These are phyloP conservation scores for Drosophila parthenogenetica DNA, from an alignment of 2,888 invertebrate genomes.

Conservation along the genomic window DNA sequence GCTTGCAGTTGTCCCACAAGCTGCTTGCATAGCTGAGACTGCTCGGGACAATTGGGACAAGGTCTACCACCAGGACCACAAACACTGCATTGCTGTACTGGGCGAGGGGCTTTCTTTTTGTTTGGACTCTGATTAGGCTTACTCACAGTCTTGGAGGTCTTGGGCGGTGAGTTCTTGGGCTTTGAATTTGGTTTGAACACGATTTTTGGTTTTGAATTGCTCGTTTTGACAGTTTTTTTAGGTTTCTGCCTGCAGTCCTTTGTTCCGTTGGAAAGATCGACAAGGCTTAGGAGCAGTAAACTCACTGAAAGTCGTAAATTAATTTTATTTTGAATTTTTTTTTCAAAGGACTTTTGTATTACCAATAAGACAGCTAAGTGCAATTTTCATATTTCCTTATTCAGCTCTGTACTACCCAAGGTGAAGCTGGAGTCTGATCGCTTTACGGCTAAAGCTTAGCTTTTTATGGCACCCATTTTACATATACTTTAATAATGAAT, in stretches of 20 bases:
- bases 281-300: conserved; percentile 11
- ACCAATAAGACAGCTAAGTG: conserved; percentile 15
- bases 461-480: background rate
- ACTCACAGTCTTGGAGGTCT: background rate
- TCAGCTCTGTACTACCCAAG: conserved; percentile 1
- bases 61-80: background rate
- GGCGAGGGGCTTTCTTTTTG: background rate
- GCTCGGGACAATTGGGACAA: background rate
- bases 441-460: background rate
- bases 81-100: background rate
- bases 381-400: background rate
- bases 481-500: background rate
- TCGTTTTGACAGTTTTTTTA: background rate
- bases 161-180: background rate
- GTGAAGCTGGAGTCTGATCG: conserved; percentile 8
- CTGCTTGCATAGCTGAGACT: background rate
- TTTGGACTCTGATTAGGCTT: no score
- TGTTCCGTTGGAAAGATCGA: background rate
- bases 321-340: no score
- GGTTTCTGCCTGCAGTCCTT: background rate
- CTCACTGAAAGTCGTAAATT: conserved; percentile 3
- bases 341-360: background rate
- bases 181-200: background rate
- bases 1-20: background rate
- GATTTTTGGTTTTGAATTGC: background rate